Conservation (phyloP, 2,888 invertebrate species). For the Hirtodrosophila cameraria region DNA sequence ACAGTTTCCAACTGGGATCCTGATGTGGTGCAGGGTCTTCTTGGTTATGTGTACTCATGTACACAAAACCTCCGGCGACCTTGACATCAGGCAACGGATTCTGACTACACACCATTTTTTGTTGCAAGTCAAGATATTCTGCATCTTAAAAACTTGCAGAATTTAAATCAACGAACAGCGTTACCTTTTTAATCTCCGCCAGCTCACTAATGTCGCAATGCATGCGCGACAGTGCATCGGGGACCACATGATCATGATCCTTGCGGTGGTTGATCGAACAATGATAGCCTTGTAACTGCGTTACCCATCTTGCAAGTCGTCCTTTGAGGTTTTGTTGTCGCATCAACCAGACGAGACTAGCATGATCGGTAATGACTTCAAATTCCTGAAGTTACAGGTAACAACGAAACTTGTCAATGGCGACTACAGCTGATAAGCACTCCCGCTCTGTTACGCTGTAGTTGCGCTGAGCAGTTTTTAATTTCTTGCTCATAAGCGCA, state of each 20-base stretch:
- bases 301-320: slow-evolving; percentile 3
- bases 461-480: background rate
- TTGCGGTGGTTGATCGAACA: background rate
- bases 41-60: background rate
- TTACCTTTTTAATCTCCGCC: background rate
- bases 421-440: background rate
- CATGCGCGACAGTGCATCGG: background rate
- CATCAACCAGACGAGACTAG: background rate
- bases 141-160: background rate
- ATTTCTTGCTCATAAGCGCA: background rate
- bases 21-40: background rate
- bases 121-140: background rate
- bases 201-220: background rate
- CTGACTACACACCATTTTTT: background rate
- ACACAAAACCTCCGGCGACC: background rate
- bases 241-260: background rate
- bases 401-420: background rate
- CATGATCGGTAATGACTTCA: background rate
- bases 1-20: background rate
- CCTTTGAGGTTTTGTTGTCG: background rate
- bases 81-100: too few relatives aligned
- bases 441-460: background rate
- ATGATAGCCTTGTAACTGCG: slow-evolving; percentile 1
- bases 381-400: slow-evolving; percentile 1
- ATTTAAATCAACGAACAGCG: too few relatives aligned